Conservation (phyloP, 2,888 invertebrate species). For the Cephus sareptanus region DNA sequence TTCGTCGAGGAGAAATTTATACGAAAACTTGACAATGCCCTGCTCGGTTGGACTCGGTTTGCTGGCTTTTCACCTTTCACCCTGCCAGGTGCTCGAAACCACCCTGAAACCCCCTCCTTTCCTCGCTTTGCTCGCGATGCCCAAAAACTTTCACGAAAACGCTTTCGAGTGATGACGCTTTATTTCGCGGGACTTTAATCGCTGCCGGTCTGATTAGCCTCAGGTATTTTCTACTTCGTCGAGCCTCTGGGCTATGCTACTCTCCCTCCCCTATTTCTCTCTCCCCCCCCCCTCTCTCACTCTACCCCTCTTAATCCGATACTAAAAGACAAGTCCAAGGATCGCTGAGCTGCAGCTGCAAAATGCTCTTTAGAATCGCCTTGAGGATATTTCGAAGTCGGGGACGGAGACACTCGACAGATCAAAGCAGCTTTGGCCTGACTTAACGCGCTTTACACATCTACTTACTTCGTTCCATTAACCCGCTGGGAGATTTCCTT, state of each 20-base stretch:
- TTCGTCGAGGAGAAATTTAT: constrained; percentile 54
- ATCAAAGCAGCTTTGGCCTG: constrained; percentile 43
- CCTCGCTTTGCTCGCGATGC: too few species aligned
- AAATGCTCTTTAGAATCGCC: too few species aligned
- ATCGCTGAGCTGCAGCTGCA: too few species aligned
- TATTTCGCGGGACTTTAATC: too few species aligned
- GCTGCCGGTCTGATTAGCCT: too few species aligned
- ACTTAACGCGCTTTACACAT: constrained; percentile 37
- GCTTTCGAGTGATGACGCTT: too few species aligned
- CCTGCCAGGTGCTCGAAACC: too few species aligned
- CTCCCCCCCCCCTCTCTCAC: background rate
- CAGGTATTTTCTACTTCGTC: too few species aligned
- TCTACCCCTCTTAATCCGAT: background rate
- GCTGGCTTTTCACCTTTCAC: constrained; percentile 23
- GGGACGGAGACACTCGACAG: constrained; percentile 29
- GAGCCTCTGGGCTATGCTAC: background rate
- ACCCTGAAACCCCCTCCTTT: too few species aligned
- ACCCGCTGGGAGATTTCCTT: constrained; percentile 25
- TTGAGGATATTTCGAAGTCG: constrained; percentile 12
- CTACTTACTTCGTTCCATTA: constrained; percentile 37
- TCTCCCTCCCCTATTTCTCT: background rate
- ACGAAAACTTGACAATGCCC: constrained; percentile 51
- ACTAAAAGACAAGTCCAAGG: too few species aligned
- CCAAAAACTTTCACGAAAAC: too few species aligned
- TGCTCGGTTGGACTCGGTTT: constrained; percentile 21